Evolutionary conservation across 2,888 invertebrate genomes (phyloP).

Genomic region (Trissolcus brochymenae): DNA sequence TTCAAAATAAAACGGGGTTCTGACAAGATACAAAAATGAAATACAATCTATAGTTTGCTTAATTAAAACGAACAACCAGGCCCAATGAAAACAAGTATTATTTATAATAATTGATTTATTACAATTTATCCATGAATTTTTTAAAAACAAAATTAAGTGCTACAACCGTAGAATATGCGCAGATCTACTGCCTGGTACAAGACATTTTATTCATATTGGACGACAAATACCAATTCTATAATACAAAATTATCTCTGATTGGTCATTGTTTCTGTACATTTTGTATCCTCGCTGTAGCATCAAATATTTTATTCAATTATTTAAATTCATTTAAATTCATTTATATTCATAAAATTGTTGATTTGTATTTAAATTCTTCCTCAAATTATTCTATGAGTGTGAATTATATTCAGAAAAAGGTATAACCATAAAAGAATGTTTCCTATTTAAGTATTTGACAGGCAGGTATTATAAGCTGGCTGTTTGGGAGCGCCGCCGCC

Average conservation of each 20-base stretch:
- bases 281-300: constrained; percentile 63
- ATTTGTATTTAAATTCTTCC: constrained; percentile 34
- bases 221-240: constrained; percentile 65
- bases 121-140: constrained; percentile 69
- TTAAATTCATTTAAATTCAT: constrained; percentile 5
- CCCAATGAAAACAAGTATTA: constrained; percentile 36
- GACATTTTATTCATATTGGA: constrained; percentile 60
- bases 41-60: constrained; percentile 19
- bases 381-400: constrained; percentile 64
- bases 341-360: too few relatives aligned
- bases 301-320: constrained; percentile 29
- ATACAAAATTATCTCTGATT: constrained; percentile 64
- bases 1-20: background rate
- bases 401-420: constrained; percentile 64
- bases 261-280: constrained; percentile 64
- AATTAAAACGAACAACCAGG: constrained; percentile 27
- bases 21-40: constrained; percentile 11
- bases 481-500: constrained; percentile 57
- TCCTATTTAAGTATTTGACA: constrained; percentile 66
- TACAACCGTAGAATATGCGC: constrained; percentile 62
- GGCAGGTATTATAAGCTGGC: constrained; percentile 76
- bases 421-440: constrained; percentile 63
- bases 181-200: constrained; percentile 61
- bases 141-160: constrained; percentile 69
- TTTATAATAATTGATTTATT: constrained; percentile 70